Evolutionary conservation across 2,797 vertebrate genomes (phyloP).

Genomic region (Emydoidea blandingii): DNA sequence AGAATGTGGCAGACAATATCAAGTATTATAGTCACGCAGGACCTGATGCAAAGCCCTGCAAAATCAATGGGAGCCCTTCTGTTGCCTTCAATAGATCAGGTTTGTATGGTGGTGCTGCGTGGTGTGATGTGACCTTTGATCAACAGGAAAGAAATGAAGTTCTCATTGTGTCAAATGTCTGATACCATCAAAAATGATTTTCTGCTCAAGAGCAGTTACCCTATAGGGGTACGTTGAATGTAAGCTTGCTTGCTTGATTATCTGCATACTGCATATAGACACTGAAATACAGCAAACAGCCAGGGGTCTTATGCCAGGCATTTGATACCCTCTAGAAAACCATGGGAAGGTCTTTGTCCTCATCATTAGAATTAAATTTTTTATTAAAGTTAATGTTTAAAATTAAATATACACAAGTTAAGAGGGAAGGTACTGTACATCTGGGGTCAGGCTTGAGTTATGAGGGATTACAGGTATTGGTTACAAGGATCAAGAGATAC

Average conservation of each 20-base stretch:
- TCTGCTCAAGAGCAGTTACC: not conserved
- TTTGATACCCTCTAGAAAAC: not conserved
- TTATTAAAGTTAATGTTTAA: no score
- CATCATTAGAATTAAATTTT: not conserved
- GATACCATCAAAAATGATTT: not conserved
- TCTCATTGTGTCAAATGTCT: not conserved
- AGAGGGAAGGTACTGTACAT: no score
- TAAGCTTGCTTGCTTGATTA: slow-evolving; percentile 8
- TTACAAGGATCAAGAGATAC: no score
- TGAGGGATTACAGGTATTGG: no score
- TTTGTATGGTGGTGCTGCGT: not conserved
- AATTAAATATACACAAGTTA: no score
- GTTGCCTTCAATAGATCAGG: not conserved
- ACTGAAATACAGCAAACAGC: not conserved
- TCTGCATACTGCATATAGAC: not conserved
- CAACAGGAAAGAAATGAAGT: not conserved
- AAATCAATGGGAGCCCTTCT: not conserved
- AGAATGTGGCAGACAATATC: not conserved
- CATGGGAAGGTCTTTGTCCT: slow-evolving; percentile 19
- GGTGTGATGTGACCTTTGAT: not conserved
- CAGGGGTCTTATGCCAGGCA: not conserved
- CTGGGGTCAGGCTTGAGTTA: no score
- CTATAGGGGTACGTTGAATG: not conserved
- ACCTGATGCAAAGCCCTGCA: not conserved
- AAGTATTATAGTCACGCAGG: not conserved